Evolutionary conservation across 2,113 vertebrate species (phyloP).

Genomic region (Chionodraco myersi): DNA sequence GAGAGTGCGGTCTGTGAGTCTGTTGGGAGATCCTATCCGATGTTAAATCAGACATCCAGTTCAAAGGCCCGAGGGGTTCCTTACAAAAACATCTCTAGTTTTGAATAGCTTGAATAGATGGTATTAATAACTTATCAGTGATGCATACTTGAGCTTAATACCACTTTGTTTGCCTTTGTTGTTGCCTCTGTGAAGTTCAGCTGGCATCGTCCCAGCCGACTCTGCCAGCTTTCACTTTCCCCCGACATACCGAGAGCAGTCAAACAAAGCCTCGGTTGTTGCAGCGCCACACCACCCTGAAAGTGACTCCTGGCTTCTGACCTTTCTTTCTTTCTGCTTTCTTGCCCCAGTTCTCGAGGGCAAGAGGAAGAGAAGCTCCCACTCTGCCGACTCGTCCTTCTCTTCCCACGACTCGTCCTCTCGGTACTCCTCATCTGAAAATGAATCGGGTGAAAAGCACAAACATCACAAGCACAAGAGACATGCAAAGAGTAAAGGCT

Average conservation of each 20-base stretch:
- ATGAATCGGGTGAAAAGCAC: slow-evolving; percentile 84
- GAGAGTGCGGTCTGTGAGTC: no score
- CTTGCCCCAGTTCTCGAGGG: slow-evolving; percentile 86
- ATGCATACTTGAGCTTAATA: background rate
- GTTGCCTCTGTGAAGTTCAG: slow-evolving; percentile 45
- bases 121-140: background rate
- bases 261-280: slow-evolving; percentile 49
- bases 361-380: slow-evolving; percentile 86
- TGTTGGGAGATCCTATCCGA: no score
- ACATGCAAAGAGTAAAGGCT: slow-evolving; percentile 84
- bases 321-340: slow-evolving; percentile 17
- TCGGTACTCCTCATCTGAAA: slow-evolving; percentile 85
- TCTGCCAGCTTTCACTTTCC: slow-evolving; percentile 38
- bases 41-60: no score
- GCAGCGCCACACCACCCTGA: slow-evolving; percentile 23
- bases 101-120: background rate
- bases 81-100: background rate
- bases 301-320: slow-evolving; percentile 26
- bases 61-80: no score
- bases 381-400: slow-evolving; percentile 86
- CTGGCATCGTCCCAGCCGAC: slow-evolving; percentile 51
- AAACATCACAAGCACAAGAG: slow-evolving; percentile 85
- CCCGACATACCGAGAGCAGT: slow-evolving; percentile 32
- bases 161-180: no score
- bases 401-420: slow-evolving; percentile 81